Percentiles rank a stretch among this genome's conserved stretches.
These are phyloP conservation scores for Muschampia plurimacula DNA, from an alignment of 2,888 invertebrate genomes.

Conservation along the genomic window DNA sequence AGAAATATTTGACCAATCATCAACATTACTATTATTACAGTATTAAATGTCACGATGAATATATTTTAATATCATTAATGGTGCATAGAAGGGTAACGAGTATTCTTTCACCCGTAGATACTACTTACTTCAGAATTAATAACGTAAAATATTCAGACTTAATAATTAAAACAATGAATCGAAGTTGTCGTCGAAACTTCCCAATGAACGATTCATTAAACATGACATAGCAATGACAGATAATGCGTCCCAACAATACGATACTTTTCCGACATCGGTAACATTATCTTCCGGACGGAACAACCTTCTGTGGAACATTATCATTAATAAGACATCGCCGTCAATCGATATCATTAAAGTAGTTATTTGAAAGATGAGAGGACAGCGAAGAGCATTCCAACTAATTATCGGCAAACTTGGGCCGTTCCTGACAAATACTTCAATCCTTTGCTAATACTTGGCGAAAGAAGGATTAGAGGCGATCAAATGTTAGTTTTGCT, in stretches of 20 bases:
- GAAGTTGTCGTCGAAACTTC: slow-evolving; percentile 1
- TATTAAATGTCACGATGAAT: too few species aligned
- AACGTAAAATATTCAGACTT: neutral
- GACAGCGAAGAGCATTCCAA: slow-evolving; percentile 45
- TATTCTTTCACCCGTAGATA: too few species aligned
- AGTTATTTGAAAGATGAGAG: slow-evolving; percentile 47
- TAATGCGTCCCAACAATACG: slow-evolving; percentile 12
- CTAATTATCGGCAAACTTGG: slow-evolving; percentile 46
- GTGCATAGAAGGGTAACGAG: too few species aligned
- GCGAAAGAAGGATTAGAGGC: slow-evolving; percentile 28
- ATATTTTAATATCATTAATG: too few species aligned
- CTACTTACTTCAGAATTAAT: neutral
- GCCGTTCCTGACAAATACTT: slow-evolving; percentile 30
- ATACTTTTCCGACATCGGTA: slow-evolving; percentile 5
- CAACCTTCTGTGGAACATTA: slow-evolving; percentile 12
- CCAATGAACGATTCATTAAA: slow-evolving; percentile 13
- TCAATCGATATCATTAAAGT: slow-evolving; percentile 41
- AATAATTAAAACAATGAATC: slow-evolving; percentile 8
- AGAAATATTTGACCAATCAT: neutral
- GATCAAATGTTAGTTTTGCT: slow-evolving; percentile 34
- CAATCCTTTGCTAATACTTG: slow-evolving; percentile 36
- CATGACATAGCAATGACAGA: slow-evolving; percentile 14
- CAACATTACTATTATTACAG: neutral
- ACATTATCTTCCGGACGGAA: slow-evolving; percentile 8
- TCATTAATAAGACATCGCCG: slow-evolving; percentile 15